These are phyloP conservation scores for Semotilus atromaculatus DNA, from an alignment of 2,797 vertebrate species.

Conservation along the genomic window DNA sequence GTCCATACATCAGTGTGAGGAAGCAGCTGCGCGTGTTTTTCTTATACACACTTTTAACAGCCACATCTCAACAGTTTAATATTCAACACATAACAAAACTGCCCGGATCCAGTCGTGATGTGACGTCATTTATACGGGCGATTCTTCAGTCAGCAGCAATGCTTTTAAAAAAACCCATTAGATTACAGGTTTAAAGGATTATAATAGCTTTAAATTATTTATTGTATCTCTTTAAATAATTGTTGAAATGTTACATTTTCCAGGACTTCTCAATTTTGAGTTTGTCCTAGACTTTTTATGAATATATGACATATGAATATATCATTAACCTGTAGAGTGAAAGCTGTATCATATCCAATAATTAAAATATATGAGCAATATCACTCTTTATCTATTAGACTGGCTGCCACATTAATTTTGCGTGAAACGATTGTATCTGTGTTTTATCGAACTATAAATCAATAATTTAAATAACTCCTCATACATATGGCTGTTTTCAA, in stretches of 20 bases:
- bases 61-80: slow-evolving; percentile 40
- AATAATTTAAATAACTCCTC: too few relatives aligned
- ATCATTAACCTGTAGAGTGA: not conserved
- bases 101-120: not conserved
- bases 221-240: not conserved
- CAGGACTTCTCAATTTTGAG: not conserved
- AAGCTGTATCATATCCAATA: not conserved
- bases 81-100: not conserved
- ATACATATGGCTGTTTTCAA: too few relatives aligned
- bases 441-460: not conserved
- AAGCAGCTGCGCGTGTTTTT: slow-evolving; percentile 42
- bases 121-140: not conserved
- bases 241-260: not conserved
- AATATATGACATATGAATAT: not conserved
- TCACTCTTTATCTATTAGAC: not conserved
- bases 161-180: not conserved
- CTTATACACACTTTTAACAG: slow-evolving; percentile 33
- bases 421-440: not conserved
- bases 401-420: not conserved
- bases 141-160: not conserved
- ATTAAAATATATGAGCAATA: not conserved
- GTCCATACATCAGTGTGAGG: slow-evolving; percentile 29
- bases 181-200: not conserved
- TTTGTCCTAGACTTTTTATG: not conserved
- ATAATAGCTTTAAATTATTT: not conserved